A percentile compares a stretch with the other conserved stretches of the same genome.
Evolutionary conservation across 2,888 invertebrate genomes (phyloP).

Genomic region (Drosophila infuscata): DNA sequence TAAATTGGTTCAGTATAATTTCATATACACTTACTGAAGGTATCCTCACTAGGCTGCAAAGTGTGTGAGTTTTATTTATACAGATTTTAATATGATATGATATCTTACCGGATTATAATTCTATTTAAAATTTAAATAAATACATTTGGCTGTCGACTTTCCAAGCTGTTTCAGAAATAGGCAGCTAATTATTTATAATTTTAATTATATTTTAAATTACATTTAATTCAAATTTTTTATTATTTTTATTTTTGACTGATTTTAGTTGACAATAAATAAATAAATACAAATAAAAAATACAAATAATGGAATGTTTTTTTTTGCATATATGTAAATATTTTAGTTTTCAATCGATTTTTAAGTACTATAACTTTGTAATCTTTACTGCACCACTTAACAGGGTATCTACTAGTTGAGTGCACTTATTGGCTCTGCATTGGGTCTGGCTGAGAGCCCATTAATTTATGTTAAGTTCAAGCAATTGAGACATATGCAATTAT

Average conservation of each 20-base stretch:
- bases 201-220: no score
- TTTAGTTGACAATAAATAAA: no score
- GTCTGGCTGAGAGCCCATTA: background rate
- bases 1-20: constrained; percentile 5
- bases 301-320: no score
- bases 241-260: no score
- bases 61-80: background rate
- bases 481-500: constrained; percentile 19
- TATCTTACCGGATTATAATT: background rate
- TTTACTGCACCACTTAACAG: background rate
- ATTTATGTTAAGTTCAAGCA: constrained; percentile 26
- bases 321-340: background rate
- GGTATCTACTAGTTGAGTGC: background rate
- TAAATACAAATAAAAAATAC: no score
- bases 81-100: background rate
- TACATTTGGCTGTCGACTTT: background rate
- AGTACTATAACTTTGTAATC: background rate
- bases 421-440: background rate
- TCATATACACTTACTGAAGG: background rate
- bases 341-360: background rate
- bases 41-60: background rate
- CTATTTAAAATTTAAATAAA: background rate
- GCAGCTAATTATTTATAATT: background rate
- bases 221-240: no score
- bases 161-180: background rate